These are phyloP conservation scores for Chaitophorus viminalis DNA, from an alignment of 2,888 invertebrate genomes.

Conservation along the genomic window DNA sequence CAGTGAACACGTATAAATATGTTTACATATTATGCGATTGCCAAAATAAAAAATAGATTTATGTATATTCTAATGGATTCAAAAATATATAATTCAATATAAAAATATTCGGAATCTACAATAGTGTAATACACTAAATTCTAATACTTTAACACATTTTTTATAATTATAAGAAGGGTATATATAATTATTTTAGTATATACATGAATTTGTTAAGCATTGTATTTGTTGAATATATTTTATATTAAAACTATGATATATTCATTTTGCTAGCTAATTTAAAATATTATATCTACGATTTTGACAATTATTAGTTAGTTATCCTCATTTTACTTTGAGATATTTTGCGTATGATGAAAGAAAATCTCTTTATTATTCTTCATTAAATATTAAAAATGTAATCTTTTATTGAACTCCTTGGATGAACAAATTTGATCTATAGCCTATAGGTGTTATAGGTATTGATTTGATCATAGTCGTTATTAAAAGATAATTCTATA, in stretches of 20 bases:
- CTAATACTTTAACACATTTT: no score
- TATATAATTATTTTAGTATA: background rate
- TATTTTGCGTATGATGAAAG: background rate
- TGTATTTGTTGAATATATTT: background rate
- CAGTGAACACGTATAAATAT: no score
- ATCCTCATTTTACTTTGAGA: background rate
- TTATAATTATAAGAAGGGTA: no score
- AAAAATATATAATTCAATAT: background rate
- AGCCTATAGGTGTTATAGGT: no score
- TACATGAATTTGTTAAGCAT: background rate
- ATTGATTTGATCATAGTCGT: no score
- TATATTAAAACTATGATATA: background rate
- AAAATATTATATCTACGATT: background rate
- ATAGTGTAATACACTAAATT: no score
- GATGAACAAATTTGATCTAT: background rate
- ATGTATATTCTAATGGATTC: no score
- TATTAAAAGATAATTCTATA: background rate
- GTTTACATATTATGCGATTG: no score
- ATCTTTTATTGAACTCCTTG: background rate
- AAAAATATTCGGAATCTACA: no score
- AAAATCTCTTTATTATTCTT: background rate
- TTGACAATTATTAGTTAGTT: slow-evolving; percentile 24
- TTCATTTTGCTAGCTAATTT: slow-evolving; percentile 22
- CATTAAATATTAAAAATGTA: background rate
- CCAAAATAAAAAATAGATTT: no score